These are phyloP conservation scores for Polyommatus icarus DNA, from an alignment of 2,888 invertebrate species.

Conservation along the genomic window DNA sequence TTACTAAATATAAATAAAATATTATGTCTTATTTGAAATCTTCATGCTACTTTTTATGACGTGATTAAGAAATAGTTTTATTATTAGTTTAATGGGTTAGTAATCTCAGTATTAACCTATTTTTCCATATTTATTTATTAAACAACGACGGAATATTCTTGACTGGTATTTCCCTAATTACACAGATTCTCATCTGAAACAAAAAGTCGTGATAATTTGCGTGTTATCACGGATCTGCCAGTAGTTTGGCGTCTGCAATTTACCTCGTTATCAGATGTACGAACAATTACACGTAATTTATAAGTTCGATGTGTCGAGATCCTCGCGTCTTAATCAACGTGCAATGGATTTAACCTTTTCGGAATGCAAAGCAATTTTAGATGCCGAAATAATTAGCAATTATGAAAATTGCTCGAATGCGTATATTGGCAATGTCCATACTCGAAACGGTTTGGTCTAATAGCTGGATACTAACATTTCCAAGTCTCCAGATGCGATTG, in stretches of 20 bases:
- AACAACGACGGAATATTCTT: neutral
- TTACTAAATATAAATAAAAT: neutral
- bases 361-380: constrained; percentile 2
- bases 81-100: neutral
- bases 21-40: neutral
- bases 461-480: neutral
- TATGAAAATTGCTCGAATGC: constrained; percentile 6
- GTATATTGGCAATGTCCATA: neutral
- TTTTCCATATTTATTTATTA: constrained; percentile 1
- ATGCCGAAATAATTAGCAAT: constrained; percentile 9
- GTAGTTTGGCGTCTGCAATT: constrained; percentile 11
- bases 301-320: constrained; percentile 16
- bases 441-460: neutral
- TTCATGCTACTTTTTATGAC: neutral
- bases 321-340: neutral
- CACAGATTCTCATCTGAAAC: constrained; percentile 10
- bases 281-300: constrained; percentile 17
- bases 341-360: constrained; percentile 9
- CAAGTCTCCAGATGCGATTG: neutral
- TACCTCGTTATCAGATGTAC: constrained; percentile 3
- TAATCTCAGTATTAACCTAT: neutral
- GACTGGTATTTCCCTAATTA: constrained; percentile 14
- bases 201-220: constrained; percentile 25
- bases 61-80: neutral
- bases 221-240: neutral